Evolutionary conservation across 2,113 vertebrate species (phyloP).

Genomic region (Vidua macroura): DNA sequence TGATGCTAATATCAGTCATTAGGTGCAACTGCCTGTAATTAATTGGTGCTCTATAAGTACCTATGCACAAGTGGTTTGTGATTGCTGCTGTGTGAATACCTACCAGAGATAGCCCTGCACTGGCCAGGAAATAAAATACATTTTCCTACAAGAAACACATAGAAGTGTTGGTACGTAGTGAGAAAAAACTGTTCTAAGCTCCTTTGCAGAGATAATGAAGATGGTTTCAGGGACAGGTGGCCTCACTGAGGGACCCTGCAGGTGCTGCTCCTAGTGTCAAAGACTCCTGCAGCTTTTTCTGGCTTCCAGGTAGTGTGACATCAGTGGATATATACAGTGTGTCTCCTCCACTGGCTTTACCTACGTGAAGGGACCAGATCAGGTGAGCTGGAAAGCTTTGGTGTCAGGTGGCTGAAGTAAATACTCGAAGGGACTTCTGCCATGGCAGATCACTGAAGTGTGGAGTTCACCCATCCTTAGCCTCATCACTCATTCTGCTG

Average conservation of each 20-base stretch:
- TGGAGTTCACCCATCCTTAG: background rate
- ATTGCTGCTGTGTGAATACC: background rate
- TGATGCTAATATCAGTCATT: slow-evolving; percentile 37
- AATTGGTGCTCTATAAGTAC: slow-evolving; percentile 27
- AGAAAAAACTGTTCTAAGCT: background rate
- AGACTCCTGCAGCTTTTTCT: background rate
- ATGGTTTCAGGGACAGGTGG: background rate
- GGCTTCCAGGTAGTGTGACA: background rate
- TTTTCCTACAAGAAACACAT: background rate
- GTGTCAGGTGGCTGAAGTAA: background rate
- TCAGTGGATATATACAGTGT: background rate
- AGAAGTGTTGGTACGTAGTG: background rate
- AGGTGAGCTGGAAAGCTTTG: background rate
- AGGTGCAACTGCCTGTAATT: background rate
- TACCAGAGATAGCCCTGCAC: background rate
- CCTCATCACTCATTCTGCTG: background rate
- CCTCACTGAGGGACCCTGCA: background rate
- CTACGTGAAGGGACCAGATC: background rate
- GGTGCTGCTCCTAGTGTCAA: background rate
- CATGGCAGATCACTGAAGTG: background rate
- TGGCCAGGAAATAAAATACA: background rate
- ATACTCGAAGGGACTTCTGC: background rate
- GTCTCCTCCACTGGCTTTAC: background rate
- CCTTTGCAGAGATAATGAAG: background rate
- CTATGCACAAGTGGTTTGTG: background rate